Percentiles rank a stretch among this genome's conserved stretches.
These are phyloP conservation scores for Tyrannus savana DNA, from an alignment of 2,113 vertebrate genomes.

Conservation along the genomic window DNA sequence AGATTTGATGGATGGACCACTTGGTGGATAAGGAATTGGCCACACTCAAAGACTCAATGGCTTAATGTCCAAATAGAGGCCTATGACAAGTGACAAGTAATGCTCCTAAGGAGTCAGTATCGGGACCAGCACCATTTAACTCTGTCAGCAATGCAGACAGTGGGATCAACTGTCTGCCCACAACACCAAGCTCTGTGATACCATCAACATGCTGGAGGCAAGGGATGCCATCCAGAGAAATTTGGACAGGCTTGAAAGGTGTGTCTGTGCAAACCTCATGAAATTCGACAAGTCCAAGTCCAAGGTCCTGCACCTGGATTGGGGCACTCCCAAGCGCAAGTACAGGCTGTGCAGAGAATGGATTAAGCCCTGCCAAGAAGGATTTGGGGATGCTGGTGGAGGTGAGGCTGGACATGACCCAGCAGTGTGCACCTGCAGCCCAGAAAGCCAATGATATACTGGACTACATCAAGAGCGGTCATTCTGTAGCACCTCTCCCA, in stretches of 20 bases:
- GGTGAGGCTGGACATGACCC: neutral
- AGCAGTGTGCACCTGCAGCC: rapidly evolving
- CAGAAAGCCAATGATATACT: neutral
- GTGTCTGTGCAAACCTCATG: rapidly evolving
- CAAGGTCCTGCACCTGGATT: neutral
- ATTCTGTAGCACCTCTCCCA: neutral
- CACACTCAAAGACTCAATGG: neutral
- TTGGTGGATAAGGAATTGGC: neutral
- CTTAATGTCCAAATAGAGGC: neutral
- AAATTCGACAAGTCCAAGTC: neutral
- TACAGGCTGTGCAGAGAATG: no score
- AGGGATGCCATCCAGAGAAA: neutral
- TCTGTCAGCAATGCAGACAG: neutral
- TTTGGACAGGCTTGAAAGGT: neutral
- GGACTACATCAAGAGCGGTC: neutral
- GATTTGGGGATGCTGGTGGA: rapidly evolving
- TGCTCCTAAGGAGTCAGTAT: rapidly evolving
- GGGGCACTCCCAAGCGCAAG: neutral
- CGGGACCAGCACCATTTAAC: neutral
- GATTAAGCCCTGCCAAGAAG: neutral
- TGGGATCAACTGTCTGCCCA: neutral
- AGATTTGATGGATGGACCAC: neutral
- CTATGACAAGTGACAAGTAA: neutral
- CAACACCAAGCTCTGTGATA: neutral
- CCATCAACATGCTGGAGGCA: rapidly evolving